Base-by-base conservation (phyloP, 1,140 invertebrate species). In the Drosophila kurseongensis region DNA sequence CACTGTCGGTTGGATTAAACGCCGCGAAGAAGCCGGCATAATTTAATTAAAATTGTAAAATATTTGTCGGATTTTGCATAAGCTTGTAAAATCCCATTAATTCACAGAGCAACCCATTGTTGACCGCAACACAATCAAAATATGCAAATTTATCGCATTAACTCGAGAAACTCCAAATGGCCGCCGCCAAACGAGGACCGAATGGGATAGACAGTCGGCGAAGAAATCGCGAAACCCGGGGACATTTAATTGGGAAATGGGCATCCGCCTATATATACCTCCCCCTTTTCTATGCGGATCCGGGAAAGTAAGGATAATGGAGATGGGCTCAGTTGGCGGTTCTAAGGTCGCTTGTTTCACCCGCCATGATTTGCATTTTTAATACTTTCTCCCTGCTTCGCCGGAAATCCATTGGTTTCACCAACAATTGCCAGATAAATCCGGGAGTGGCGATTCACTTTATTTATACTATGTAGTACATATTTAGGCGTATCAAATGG, bases 61-160 rank as follows among this genome's bases (percentile, higher is more conserved):
- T 88, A 84, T 89, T 88, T 88, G 84, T 78, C 77, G 73, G 84
- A 88, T 88, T 88, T 89, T 80, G 76, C 80, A 88, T 88, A 88
- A 88, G 84, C 84, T 79, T 67, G 76, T 78, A 57, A 83, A 88
- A 89, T 89, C 84, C 84, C 84, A 88, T 88, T 88, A 88, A 88
- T 88, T 88, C 84, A 88, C 79, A 89, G 78, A 83, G 84, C 84
- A 89, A 88, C 84, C 83, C 84, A 89, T 88, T 88, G 84, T 89
- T 88, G 84, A 88, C 84, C 84, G 80, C 84, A 88, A 89, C 84
- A 88, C 82, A 90, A 90, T 90, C 88, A 90, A 90, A 90, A 90
- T 90, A 90, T 90, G 88, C 88, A 90, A 90, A 90, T 90, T 88
- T 90, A 90, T 90, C 82, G 88, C 88, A 91, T 91, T 91, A 91